Percentiles rank a stretch among this genome's conserved stretches.
Evolutionary conservation across 2,113 vertebrate species (phyloP).

Genomic region (Xiphophorus maculatus): DNA sequence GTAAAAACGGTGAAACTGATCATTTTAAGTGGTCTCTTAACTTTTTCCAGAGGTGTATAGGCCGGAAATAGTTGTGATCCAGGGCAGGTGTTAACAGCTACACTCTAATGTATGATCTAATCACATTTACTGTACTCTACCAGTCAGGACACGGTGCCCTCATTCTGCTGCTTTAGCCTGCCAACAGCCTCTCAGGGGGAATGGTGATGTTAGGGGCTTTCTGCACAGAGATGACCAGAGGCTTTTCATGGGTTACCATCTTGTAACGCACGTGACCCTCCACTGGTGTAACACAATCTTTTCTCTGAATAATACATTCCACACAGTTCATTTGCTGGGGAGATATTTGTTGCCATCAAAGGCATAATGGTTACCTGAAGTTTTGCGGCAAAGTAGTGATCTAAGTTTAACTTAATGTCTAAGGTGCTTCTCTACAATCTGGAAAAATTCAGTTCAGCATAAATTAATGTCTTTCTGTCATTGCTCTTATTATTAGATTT

Average conservation of each 20-base stretch:
- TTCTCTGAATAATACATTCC: slow-evolving; percentile 31
- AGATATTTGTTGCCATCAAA: background rate
- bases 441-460: background rate
- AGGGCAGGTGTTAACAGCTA: slow-evolving; percentile 2
- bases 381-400: background rate
- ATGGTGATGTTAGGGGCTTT: slow-evolving; percentile 44
- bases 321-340: slow-evolving; percentile 4
- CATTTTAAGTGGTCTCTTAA: too few relatives aligned
- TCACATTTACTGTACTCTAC: slow-evolving; percentile 1
- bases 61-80: background rate
- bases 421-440: background rate
- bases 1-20: too few relatives aligned
- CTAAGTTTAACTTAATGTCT: too few relatives aligned
- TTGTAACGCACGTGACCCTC: slow-evolving; percentile 35
- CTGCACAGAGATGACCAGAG: slow-evolving; percentile 36
- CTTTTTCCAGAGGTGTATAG: background rate
- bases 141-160: slow-evolving; percentile 34
- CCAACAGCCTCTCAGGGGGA: slow-evolving; percentile 37
- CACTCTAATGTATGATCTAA: slow-evolving; percentile 9
- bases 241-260: slow-evolving; percentile 31
- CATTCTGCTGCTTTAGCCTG: slow-evolving; percentile 15
- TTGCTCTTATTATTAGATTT: background rate
- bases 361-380: background rate
- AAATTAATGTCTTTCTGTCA: background rate
- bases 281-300: slow-evolving; percentile 44